Evolutionary conservation across 2,888 invertebrate species (phyloP), one percentile per base, ranked within the genome.

Genomic region (Lasioglossum pauxillum): DNA sequence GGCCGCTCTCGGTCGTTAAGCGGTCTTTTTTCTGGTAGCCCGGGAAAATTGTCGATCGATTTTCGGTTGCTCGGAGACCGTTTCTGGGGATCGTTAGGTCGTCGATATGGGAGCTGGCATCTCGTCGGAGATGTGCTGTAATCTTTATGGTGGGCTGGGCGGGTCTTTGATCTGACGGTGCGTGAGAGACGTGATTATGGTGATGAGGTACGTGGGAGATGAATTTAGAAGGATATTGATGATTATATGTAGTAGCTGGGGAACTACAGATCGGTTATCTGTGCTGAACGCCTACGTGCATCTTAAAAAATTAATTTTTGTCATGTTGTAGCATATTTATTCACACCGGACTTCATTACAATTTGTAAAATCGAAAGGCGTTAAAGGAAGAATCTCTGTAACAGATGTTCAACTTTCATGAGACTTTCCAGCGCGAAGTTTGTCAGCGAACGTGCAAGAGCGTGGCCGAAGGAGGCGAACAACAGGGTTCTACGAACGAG

Each of bases 31-130:
- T n/a, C 49, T 77, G 69, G 41, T 69, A 64, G 74, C 67, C 0
- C 0, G 27, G 46, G 49, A 49, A 71, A 35, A 69, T 57, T 31
- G 41, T 53, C 49, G 83, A 67, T 83, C 83, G 83, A 73, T 83
- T 84, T 77, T 77, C 60, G 57, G 44, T 57, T 69, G n/a, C 31
- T 53, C 16, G 27, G 44, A 2, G 71, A 72, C 27, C 44, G 23
- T 23, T 69, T 38, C 23, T 0, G 10, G 38, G 23, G n/a, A 69
- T 67, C 67, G 67, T 67, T 67, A 10, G 16, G 60, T 16, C 16
- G 60, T 64, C 60, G 27, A 64, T 64, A 64, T 27, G 60, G 60
- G 27, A 64, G 60, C 60, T 31, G 12, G 27, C 5, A 44, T 44
- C 14, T 16, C 60, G 14, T n/a, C 27, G 14, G 5, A 14, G 60